These are phyloP conservation scores for Neocrepidodera transversa DNA, from an alignment of 2,888 invertebrate species.

Conservation along the genomic window DNA sequence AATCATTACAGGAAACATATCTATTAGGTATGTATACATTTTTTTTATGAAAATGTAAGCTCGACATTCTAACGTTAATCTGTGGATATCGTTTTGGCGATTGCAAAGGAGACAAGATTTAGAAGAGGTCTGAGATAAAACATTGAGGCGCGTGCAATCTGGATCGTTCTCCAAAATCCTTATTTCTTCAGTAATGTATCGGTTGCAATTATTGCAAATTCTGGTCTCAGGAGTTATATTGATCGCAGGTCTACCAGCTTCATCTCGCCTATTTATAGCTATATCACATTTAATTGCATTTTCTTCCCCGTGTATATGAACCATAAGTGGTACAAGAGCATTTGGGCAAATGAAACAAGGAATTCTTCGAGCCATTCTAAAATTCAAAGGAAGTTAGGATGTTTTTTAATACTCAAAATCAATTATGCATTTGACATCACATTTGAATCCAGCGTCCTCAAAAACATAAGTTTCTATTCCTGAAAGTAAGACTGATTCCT, in stretches of 20 bases:
- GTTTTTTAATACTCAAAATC: background rate
- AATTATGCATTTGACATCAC: background rate
- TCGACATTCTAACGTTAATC: no score
- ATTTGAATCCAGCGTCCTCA: background rate
- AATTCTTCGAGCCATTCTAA: background rate
- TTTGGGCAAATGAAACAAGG: background rate
- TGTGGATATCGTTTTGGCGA: background rate
- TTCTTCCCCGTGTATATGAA: background rate
- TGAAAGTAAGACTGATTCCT: no score
- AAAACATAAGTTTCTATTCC: background rate
- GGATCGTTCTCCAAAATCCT: background rate
- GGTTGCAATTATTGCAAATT: conserved; percentile 1
- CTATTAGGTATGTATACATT: no score
- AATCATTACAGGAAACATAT: no score
- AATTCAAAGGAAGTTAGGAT: background rate
- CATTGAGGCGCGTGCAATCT: background rate
- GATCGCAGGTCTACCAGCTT: background rate
- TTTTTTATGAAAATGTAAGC: no score
- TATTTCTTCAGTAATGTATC: background rate
- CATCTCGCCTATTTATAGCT: background rate
- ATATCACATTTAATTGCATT: background rate
- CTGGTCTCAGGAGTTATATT: no score
- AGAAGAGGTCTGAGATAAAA: background rate
- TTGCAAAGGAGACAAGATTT: background rate
- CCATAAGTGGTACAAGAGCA: background rate